Evolutionary conservation across 2,113 vertebrate genomes (phyloP), one percentile per base, ranked within the genome.

Genomic region (Actinemys pallida): DNA sequence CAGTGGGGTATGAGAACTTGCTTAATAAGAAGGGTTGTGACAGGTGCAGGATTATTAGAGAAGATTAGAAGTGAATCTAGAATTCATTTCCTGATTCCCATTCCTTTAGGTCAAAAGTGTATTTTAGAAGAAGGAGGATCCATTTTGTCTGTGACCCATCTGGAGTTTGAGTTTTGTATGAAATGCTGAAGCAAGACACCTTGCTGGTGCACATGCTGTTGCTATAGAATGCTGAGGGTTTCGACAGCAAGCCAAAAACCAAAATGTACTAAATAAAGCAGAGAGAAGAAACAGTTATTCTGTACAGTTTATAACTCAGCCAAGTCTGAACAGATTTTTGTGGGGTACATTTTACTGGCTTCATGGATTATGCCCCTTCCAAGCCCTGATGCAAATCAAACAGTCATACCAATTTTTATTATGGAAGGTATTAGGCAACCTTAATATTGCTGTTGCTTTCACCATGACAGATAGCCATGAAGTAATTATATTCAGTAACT

Each of bases 351-450:
- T 83, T 95, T 89, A 82, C 59, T 81, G 92, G 20, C 93, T 56
- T 56, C 90, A 89, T 90, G 90, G 88, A 76, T 29, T 78, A 35
- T 69, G 35, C 65, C 79, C 52, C 52, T 96, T 93, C 81, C 52
- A 93, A 92, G 95, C 69, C 84, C 45, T 53, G 92, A 49, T 93
- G 84, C 80, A 94, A 93, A 95, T 96, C 87, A 80, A 95, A 90
- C 57, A 31, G 83, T 84, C 93, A 56, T 42, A 35, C 80, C 95
- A 90, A 84, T 54, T 93, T 93, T 90, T 79, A 79, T 86, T 81
- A 93, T 0, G 4, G 65, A 96, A 91, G 91, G 82, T 69, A 80
- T 27, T 78, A 90, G 45, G 91, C 88, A 92, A 91, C 91, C 52
- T 59, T 76, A 42, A 1, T 0, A 89, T 78, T 79, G 50, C 90